Evolutionary conservation across 92 coral and sea anemone genomes (phyloP), one percentile per base, ranked within the genome.

Genomic region (Porites divaricata): DNA sequence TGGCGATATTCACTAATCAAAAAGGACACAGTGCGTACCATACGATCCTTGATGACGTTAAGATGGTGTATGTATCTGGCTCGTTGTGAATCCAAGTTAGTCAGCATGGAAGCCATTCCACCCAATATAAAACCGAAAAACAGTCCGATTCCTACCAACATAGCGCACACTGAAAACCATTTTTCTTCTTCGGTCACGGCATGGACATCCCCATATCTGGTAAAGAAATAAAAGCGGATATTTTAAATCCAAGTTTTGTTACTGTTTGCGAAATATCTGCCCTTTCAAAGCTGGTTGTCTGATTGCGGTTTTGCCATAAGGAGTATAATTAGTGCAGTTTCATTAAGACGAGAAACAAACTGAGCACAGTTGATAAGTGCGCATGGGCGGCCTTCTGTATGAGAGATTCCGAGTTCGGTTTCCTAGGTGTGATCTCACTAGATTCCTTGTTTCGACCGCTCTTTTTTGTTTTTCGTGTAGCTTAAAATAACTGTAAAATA

Each of bases 81-180:
- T 87, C 93, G 88, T 50, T 77, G 85, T 19, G 98, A 85, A 77
- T 92, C 95, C 41, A 82, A 85, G 92, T 94, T 94, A 14, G 95
- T 94, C 79, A 94, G 53, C 92, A 94, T 94, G 19, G 98, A 94
- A 19, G 98, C 93, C 91, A 94, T 89, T 63, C 98, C 93, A 48
- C 98, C 98, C 70, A 94, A 92, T 61, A 94, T 91, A n/a, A 94
- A 89, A 17, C 98, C 98, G 74, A 92, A 94, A 73, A 94, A 94
- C 69, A 91, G 51, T 13, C 91, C 89, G 63, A 92, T 92, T 24
- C 98, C 98, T 52, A 78, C 78, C 85, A 94, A 63, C 98, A 94
- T 94, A 58, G 95, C 93, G 61, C 87, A 23, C 3, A 84, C 77
- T 1, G 98, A 85, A 70, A 89, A 92, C 86, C 90, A 90, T 59